Evolutionary conservation across 2,888 invertebrate genomes (phyloP).

Genomic region (Drosophila meridionalis): DNA sequence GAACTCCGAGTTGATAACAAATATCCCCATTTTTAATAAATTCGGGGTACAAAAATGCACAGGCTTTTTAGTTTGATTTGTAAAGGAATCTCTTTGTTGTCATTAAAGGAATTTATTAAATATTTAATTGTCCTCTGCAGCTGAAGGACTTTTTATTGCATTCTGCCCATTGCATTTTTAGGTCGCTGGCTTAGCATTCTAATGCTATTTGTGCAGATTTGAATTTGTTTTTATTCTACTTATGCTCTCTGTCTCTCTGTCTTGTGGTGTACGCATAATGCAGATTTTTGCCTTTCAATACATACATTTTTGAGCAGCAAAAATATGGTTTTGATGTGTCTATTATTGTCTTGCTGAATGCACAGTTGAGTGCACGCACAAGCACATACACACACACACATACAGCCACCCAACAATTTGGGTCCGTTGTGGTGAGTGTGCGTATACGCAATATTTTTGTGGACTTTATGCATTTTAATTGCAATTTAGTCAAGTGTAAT

Average conservation of each 20-base stretch:
- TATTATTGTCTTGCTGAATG: conserved; percentile 34
- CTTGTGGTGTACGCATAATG: neutral
- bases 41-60: neutral
- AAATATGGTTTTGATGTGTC: conserved; percentile 40
- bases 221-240: conserved; percentile 6
- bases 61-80: neutral
- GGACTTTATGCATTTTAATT: conserved; percentile 52
- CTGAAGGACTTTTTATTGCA: conserved; percentile 15
- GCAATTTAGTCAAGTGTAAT: conserved; percentile 70
- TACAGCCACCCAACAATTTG: conserved; percentile 10
- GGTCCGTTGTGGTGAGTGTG: conserved; percentile 39
- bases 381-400: conserved; percentile 47
- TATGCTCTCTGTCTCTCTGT: neutral
- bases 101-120: neutral
- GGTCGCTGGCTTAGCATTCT: conserved; percentile 21
- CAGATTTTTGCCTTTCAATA: conserved; percentile 32
- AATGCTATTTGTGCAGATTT: conserved; percentile 25
- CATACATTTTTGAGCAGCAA: conserved; percentile 8
- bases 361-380: conserved; percentile 47
- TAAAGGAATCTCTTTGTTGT: conserved; percentile 1
- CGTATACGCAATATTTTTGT: conserved; percentile 51
- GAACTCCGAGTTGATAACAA: too few species aligned
- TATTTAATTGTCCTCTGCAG: neutral
- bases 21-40: neutral
- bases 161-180: neutral